Evolutionary conservation across 2,888 invertebrate genomes (phyloP).

Genomic region (Silvanus unidentatus): DNA sequence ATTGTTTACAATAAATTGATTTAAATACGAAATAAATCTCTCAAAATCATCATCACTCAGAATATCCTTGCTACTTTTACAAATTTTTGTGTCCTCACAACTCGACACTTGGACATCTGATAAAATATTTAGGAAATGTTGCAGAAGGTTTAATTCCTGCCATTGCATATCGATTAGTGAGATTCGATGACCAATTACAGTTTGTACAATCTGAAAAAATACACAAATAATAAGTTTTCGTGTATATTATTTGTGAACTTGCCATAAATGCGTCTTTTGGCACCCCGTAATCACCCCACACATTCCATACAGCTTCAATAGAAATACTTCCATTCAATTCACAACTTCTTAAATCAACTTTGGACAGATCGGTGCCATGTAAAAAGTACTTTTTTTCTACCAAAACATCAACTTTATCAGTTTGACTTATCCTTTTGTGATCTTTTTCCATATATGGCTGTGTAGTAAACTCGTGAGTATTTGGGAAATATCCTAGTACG

Average conservation of each 20-base stretch:
- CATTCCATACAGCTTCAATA: conserved; percentile 17
- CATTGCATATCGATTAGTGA: conserved; percentile 23
- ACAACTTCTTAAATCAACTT: conserved; percentile 11
- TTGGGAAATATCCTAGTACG: conserved; percentile 16
- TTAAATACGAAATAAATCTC: too few species aligned
- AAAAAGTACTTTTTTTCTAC: conserved; percentile 8
- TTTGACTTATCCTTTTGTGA: conserved; percentile 11
- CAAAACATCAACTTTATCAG: neutral
- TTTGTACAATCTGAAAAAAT: conserved; percentile 23
- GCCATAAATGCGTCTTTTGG: neutral
- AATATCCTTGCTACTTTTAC: neutral
- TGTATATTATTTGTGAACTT: too few species aligned
- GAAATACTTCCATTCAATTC: conserved; percentile 16
- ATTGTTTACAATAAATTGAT: neutral
- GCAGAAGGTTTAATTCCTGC: conserved; percentile 22
- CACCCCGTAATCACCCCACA: neutral
- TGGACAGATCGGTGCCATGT: conserved; percentile 15
- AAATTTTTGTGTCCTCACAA: conserved; percentile 12
- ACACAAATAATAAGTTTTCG: conserved; percentile 11
- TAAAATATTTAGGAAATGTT: conserved; percentile 20
- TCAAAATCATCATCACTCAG: too few species aligned
- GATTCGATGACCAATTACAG: conserved; percentile 23
- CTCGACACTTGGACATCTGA: conserved; percentile 8
- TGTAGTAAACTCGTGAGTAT: conserved; percentile 15
- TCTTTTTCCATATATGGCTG: conserved; percentile 21